Base-by-base conservation (phyloP, 2,797 vertebrate species). In the Gastrophryne carolinensis region DNA sequence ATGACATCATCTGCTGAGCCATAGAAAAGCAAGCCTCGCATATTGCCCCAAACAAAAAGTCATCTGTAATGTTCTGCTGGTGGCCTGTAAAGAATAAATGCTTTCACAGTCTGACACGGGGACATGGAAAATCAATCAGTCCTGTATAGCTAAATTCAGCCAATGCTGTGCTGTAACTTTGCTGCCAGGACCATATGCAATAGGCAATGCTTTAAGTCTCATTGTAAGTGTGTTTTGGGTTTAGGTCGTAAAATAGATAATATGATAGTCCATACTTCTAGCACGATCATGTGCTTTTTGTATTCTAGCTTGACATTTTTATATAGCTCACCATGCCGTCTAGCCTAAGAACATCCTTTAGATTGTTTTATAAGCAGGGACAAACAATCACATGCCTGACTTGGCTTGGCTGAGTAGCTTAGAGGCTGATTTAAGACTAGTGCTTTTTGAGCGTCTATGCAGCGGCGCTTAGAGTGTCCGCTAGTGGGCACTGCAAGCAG, bases 1-100 rank as follows among this genome's bases (percentile, higher is more conserved):
- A 65, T 73, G 71, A 73, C 71, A 65, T 73, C 71, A 73, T 73
- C 61, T 30, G 23, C 34, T 17, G 47, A 52, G 57, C 29, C 17
- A 15, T 52, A 35, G 19, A 72, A 37, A 73, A 73, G 30, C 35
- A 50, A 56, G 61, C 13, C 49, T 56, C 50, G 44, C 35, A 47
- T 56, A 56, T 34, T 34, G 41, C 30, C 63, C n/a, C 47, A 24
- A 57, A 41, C 47, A 53, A 8, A 63, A 60, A 72, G 32, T 72
- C 2, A 71, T 50, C 30, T 35, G 29, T 58, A 62, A 35, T 62
- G 57, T 61, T 47, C 39, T 24, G 27, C 12, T 17, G 21, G 19
- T 61, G 69, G 54, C 68, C 56, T 72, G 37, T 54, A 7, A 27
- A 19, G 34, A 41, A 54, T 13, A 56, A 34, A 56, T 56, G 54